These are phyloP conservation scores for Berghia stephanieae DNA, from an alignment of 1,140 invertebrate species.

Conservation along the genomic window DNA sequence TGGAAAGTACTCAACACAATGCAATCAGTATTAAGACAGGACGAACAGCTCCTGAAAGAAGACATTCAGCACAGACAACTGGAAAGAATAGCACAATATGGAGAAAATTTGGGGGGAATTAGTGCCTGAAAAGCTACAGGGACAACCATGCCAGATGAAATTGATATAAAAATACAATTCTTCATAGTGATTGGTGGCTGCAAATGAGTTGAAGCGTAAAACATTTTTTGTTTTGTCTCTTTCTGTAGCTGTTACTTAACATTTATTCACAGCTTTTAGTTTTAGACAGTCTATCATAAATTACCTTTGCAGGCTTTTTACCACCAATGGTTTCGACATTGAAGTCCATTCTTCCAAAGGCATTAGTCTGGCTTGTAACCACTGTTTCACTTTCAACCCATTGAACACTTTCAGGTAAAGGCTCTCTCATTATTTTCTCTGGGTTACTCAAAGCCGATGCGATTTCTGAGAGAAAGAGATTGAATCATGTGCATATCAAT, in stretches of 20 bases:
- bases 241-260: not conserved
- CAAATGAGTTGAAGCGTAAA: no score
- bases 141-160: not conserved
- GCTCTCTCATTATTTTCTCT: slow-evolving; percentile 15
- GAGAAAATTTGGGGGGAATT: no score
- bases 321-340: slow-evolving; percentile 50
- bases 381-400: slow-evolving; percentile 19
- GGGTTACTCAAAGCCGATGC: slow-evolving; percentile 11
- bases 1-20: no score
- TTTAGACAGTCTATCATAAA: not conserved
- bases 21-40: no score
- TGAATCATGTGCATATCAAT: no score
- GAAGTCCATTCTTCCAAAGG: slow-evolving; percentile 55
- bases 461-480: slow-evolving; percentile 35
- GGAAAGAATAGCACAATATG: no score
- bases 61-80: no score
- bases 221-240: no score
- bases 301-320: slow-evolving; percentile 56
- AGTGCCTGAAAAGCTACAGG: not conserved
- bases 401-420: slow-evolving; percentile 2
- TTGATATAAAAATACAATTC: not conserved
- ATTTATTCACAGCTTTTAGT: not conserved
- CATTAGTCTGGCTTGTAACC: slow-evolving; percentile 16
- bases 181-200: not conserved
- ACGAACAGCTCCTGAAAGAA: no score